Base-by-base conservation (phyloP, 2,888 invertebrate genomes). In the Drosophila kanekoi region DNA sequence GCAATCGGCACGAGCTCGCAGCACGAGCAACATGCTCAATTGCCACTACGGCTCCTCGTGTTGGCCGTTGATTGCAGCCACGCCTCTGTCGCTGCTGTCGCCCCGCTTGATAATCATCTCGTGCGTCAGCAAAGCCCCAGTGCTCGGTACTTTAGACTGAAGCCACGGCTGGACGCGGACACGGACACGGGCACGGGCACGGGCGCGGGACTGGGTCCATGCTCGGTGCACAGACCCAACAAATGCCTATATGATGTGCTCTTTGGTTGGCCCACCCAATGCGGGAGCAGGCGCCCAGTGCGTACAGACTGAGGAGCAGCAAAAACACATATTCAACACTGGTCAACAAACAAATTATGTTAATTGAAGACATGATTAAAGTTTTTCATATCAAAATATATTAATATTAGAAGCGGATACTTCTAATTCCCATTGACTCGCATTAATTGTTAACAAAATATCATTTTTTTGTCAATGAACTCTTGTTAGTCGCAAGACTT, bases 11-110 rank as follows among this genome's bases (percentile, higher is more conserved):
- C 84, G 89, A 83, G 85, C 82, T 68, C 35, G 76, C 76, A 79
- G 89, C 81, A 85, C 88, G 84, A 76, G 87, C 78, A 86, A 76
- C 78, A 71, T 72, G 74, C 87, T 89, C 84, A 81, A 89, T 84
- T 89, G 87, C 41, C 84, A 73, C 76, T 72, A 67, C 37, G 60
- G 78, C 78, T 72, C 63, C 73, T 77, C 89, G 87, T 89, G 84
- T 84, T 79, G 74, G 70, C 62, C 77, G 69, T 66, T 66, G 82
- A 74, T 68, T 79, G 70, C 45, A 63, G 57, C 28, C 63, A 41
- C 73, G 43, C 65, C 62, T 33, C 47, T 54, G 61, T 38, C 44
- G 40, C 37, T 56, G 33, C 45, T 37, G 65, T 35, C 43, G 20
- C 49, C 38, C 35, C 28, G 47, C 35, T 47, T 79, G 89, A 89